These are phyloP conservation scores for Coenonympha arcania DNA, from an alignment of 2,888 invertebrate species.

Conservation along the genomic window DNA sequence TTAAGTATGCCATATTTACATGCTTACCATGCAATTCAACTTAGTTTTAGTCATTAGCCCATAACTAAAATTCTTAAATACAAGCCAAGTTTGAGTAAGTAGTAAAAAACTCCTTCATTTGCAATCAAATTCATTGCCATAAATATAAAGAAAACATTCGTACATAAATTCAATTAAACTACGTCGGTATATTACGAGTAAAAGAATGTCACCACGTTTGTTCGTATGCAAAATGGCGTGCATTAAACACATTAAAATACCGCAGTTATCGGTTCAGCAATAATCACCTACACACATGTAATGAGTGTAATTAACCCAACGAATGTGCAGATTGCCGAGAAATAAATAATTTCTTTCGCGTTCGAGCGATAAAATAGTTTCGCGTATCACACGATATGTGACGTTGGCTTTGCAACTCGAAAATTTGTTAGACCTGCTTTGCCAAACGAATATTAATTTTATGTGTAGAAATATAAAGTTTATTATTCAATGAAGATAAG, in stretches of 20 bases:
- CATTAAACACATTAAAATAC: conserved; percentile 7
- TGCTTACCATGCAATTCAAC: no score
- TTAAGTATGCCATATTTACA: no score
- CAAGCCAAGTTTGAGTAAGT: no score
- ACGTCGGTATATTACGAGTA: no score
- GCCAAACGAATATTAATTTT: background rate
- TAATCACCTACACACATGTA: conserved; percentile 8
- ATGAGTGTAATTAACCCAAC: conserved; percentile 13
- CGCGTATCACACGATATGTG: conserved; percentile 18
- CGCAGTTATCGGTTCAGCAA: conserved; percentile 8
- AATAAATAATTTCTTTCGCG: conserved; percentile 10
- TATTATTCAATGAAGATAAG: conserved; percentile 6
- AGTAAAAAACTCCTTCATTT: no score
- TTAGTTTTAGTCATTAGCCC: no score
- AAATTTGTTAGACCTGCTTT: background rate
- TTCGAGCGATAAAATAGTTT: conserved; percentile 14
- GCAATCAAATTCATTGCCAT: background rate
- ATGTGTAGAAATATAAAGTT: conserved; percentile 4
- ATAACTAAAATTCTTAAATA: no score
- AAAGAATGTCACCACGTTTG: no score
- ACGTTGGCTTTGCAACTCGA: background rate
- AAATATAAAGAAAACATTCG: no score
- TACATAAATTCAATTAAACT: background rate
- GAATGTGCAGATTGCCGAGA: conserved; percentile 11
- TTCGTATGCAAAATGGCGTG: conserved; percentile 15